A percentile compares a stretch with the other conserved stretches of the same genome.
Evolutionary conservation across 2,888 invertebrate genomes (phyloP).

Genomic region (Euproctis similis): DNA sequence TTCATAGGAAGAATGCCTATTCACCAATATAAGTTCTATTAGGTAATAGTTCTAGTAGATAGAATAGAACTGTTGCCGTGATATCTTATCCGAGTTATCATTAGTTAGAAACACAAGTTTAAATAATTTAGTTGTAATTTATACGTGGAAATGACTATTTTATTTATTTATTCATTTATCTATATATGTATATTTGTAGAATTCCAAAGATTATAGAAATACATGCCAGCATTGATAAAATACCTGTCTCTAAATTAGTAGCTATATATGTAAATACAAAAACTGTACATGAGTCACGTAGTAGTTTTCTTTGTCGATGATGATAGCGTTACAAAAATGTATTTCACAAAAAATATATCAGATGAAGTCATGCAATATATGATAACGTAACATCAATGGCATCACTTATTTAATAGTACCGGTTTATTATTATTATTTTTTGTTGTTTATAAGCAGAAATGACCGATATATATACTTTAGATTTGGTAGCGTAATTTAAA

Average conservation of each 20-base stretch:
- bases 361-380: slow-evolving; percentile 40
- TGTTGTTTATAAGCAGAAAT: background rate
- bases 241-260: slow-evolving; percentile 30
- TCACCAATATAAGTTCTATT: too few relatives aligned
- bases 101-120: background rate
- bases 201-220: slow-evolving; percentile 29
- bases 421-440: background rate
- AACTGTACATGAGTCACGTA: slow-evolving; percentile 34
- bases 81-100: slow-evolving; percentile 5
- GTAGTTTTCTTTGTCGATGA: slow-evolving; percentile 29
- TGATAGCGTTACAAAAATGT: slow-evolving; percentile 33
- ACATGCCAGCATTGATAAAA: slow-evolving; percentile 38
- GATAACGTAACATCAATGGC: slow-evolving; percentile 23
- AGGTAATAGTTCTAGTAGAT: too few relatives aligned
- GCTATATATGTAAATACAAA: too few relatives aligned
- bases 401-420: slow-evolving; percentile 19
- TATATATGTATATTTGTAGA: slow-evolving; percentile 22
- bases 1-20: too few relatives aligned
- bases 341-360: slow-evolving; percentile 39
- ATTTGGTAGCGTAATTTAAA: too few relatives aligned
- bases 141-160: slow-evolving; percentile 27
- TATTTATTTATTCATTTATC: slow-evolving; percentile 16
- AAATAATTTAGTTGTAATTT: background rate
- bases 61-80: too few relatives aligned
- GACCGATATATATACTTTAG: too few relatives aligned